Evolutionary conservation across 2,113 vertebrate species (phyloP), one percentile per base, ranked within the genome.

Genomic region (Lutjanus erythropterus): DNA sequence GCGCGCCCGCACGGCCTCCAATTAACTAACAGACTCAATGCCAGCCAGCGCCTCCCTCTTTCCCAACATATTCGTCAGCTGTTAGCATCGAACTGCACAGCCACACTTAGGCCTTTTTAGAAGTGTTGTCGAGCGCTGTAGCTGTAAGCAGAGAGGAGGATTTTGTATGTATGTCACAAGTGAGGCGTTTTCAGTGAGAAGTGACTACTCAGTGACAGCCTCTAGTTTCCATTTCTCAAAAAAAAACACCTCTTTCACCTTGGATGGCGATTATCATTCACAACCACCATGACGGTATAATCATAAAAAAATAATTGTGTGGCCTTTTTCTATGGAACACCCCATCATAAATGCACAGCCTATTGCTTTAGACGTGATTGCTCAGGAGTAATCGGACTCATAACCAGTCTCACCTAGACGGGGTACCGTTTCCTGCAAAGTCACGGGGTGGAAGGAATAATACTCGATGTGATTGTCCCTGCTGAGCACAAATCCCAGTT

Each of bases 231-330:
- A 68, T 77, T 78, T 41, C 18, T 27, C 21, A 44, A 61, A 46
- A 44, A 61, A 46, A 27, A 50, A 66, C 21, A 69, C 53, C 65
- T 50, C 39, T 83, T 75, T 85, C 87, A 88, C 83, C 87, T 85
- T 88, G 81, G 64, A 59, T 44, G 68, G 62, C 29, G 61, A 84
- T 86, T 85, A 80, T 68, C 82, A 86, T 88, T 89, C 85, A 88
- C 55, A 79, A 61, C 68, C 59, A 61, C 65, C 71, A 25, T 56
- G 58, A 74, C 4, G n/a, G 72, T 44, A 42, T 78, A 80, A 86
- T 84, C 81, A 77, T 61, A 60, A 78, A 83, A 69, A 84, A 75
- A 85, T 70, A 58, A 85, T 64, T 52, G 71, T 82, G 80, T 68
- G 61, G 58, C 53, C 52, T 64, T 66, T 72, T 77, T 72, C 61